phyloP scores from a whole-genome alignment of 2,113 vertebrate genomes.

The Dicaeum eximium region DNA sequence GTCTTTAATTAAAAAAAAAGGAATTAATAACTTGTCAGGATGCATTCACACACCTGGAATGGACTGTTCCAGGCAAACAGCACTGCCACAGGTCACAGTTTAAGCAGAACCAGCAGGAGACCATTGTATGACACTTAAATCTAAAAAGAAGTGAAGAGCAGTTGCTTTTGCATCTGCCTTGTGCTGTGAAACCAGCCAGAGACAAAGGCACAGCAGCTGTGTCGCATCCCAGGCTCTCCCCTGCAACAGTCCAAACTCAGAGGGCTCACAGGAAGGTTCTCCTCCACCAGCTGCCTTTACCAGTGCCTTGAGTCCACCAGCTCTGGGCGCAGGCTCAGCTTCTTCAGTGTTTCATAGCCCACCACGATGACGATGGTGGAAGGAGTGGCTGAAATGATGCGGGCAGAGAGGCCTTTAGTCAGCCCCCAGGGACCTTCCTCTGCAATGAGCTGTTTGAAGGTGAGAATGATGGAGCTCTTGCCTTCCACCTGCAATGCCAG shows the following conservation, averaged over 20 bases:
- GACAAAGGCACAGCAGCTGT: not conserved
- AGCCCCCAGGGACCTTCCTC: constrained; percentile 90
- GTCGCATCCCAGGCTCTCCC: not conserved
- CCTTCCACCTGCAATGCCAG: constrained; percentile 86
- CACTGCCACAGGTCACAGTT: not conserved
- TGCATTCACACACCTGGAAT: not conserved
- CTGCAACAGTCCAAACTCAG: not conserved
- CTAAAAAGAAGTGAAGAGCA: not conserved
- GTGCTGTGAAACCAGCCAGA: not conserved
- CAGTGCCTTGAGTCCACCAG: constrained; percentile 89
- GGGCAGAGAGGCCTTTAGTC: constrained; percentile 92
- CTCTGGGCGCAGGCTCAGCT: constrained; percentile 89
- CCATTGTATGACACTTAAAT: not conserved
- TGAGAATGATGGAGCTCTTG: constrained; percentile 85
- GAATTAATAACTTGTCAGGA: not conserved
- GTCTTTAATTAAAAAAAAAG: not conserved
- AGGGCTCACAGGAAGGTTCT: not conserved
- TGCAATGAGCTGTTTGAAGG: constrained; percentile 88
- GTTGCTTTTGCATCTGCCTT: not conserved
- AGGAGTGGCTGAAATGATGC: constrained; percentile 89
- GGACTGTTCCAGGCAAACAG: not conserved
- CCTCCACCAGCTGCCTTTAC: constrained; percentile 67
- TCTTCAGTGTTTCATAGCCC: constrained; percentile 96
- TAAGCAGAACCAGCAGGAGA: not conserved
- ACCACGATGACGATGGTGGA: constrained; percentile 94